Conservation (phyloP, 2,888 invertebrate genomes). For the Xanthorhoe spadicearia region DNA sequence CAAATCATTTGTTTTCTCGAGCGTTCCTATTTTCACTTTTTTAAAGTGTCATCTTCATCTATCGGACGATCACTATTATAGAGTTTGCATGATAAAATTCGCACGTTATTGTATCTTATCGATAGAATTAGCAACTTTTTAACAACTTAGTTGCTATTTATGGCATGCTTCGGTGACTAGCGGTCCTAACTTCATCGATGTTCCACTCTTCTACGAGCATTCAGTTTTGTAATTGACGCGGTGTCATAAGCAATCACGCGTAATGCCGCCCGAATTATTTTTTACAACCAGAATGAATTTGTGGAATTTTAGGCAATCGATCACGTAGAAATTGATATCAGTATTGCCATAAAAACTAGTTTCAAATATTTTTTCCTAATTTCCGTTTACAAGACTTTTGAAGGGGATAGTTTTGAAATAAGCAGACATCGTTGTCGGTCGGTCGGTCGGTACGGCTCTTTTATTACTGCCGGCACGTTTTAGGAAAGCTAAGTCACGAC, state of each 20-base stretch:
- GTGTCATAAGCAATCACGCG: conserved; percentile 29
- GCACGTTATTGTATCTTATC: background rate
- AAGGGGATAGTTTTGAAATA: background rate
- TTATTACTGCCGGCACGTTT: conserved; percentile 7
- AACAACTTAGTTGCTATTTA: too few relatives aligned
- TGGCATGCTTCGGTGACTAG: conserved; percentile 2
- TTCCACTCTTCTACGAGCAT: conserved; percentile 57
- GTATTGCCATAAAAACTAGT: background rate
- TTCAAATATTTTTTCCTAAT: background rate
- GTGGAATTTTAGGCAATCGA: conserved; percentile 17
- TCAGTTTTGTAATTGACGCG: conserved; percentile 56
- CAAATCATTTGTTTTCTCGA: too few relatives aligned
- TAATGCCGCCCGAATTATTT: conserved; percentile 40
- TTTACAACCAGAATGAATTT: background rate
- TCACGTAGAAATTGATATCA: background rate
- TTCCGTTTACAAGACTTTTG: background rate
- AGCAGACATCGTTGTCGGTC: background rate
- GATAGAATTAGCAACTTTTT: background rate
- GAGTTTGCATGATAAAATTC: background rate
- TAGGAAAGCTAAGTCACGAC: conserved; percentile 13
- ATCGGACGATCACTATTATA: too few relatives aligned
- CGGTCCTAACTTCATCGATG: conserved; percentile 12
- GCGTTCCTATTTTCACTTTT: background rate
- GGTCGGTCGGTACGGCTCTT: background rate
- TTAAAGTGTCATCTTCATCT: background rate